These are phyloP conservation scores for Pseudomyrmex dendroicus DNA, from an alignment of 1,140 invertebrate genomes.

Conservation along the genomic window DNA sequence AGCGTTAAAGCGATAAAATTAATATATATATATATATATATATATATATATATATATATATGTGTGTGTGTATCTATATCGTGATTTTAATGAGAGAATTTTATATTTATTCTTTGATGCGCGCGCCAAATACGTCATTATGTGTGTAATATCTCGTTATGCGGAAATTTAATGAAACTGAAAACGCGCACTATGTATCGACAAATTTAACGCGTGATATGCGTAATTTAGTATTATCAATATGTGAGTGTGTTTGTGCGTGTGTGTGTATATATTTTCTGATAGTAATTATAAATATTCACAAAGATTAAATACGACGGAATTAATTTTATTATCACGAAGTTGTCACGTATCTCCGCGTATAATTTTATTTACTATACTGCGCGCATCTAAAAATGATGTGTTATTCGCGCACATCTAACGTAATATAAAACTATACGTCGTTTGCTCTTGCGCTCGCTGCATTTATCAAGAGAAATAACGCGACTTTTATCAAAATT, in stretches of 20 bases:
- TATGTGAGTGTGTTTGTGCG: background rate
- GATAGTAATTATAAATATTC: background rate
- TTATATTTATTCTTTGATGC: constrained; percentile 18
- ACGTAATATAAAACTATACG: background rate
- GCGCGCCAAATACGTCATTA: constrained; percentile 27
- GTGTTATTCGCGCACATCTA: background rate
- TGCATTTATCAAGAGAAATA: too few relatives aligned
- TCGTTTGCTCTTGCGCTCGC: too few relatives aligned
- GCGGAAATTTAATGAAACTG: constrained; percentile 29
- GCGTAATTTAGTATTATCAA: constrained; percentile 1
- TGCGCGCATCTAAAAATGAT: background rate
- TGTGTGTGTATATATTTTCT: background rate
- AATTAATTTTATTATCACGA: background rate
- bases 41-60: background rate
- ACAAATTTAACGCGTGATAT: constrained; percentile 16
- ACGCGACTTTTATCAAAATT: background rate
- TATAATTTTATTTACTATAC: background rate
- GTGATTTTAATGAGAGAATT: constrained; percentile 36
- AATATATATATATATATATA: background rate
- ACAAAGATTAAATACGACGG: background rate
- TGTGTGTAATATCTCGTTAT: constrained; percentile 20
- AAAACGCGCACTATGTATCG: constrained; percentile 1
- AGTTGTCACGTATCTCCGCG: background rate
- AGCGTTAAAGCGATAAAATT: constrained; percentile 18
- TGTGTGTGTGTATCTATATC: too few relatives aligned